Base-by-base conservation (phyloP, 2,888 invertebrate genomes). In the Zaprionus lineosus region DNA sequence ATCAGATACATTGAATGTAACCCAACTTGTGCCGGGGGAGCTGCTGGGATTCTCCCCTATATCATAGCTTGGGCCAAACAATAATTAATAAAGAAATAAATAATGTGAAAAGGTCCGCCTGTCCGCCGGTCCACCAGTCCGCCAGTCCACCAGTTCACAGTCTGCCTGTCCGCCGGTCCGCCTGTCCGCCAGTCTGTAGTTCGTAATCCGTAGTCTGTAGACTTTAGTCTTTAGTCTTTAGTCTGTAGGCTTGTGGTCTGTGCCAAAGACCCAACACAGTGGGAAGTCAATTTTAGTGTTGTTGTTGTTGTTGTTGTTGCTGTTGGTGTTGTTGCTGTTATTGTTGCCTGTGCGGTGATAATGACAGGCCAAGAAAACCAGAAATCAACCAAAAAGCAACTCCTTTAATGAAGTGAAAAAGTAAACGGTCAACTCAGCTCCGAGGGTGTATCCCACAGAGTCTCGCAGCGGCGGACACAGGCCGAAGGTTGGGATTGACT, bases 391-490 rank as follows among this genome's bases (percentile, higher is more conserved):
- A 28, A 21, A 12, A 31, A 26, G 41, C 43, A 39, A 63, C 84
- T 79, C 84, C 86, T 79, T 86, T 86, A 79, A 79, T 86, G 84
- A 86, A 86, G 84, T 81, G 84, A 71, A 74, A 70, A 82, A 82
- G 66, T 58, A 84, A 68, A 68, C 67, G 70, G 41, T 40, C 44
- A 61, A 66, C 58, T 58, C 52, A 43, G 56, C 28, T 29, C n/a
- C 44, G 40, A 24, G 58, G 21, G 58, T n/a, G n/a, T 59, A 39
- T 69, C 74, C 74, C 70, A 53, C 66, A 16, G 75, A 31, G 75
- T n/a, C 65, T 9, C 66, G 68, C 68, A 19, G 56, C 39, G 34
- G 34, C 33, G 33, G 11, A 29, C 29, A 12, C 12, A 3, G n/a
- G n/a, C 39, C 29, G 14, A 8, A 33, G 15, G 39, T 61, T 39